Evolutionary conservation across 2,797 vertebrate genomes (phyloP).

Genomic region (Meriones psammophilus): DNA sequence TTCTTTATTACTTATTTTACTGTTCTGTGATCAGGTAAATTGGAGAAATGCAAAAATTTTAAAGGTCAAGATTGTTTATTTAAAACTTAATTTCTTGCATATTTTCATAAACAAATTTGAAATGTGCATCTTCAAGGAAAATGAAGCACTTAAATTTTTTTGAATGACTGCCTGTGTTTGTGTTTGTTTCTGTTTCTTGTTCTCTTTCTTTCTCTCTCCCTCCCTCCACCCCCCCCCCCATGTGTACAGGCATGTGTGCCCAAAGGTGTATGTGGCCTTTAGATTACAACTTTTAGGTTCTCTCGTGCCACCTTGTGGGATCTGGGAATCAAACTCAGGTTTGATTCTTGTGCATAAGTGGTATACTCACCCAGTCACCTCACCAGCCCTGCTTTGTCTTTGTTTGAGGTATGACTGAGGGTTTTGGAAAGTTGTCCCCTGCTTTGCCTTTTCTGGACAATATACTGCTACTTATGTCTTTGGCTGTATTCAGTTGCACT

Average conservation of each 20-base stretch:
- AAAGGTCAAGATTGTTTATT: slow-evolving; percentile 13
- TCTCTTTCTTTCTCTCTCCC: background rate
- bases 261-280: background rate
- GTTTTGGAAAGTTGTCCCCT: background rate
- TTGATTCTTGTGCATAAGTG: background rate
- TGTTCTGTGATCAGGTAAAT: background rate
- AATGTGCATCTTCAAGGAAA: background rate
- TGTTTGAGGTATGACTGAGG: background rate
- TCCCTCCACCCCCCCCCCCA: background rate
- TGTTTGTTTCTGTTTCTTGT: background rate
- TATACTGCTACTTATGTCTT: background rate
- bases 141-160: background rate
- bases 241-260: background rate
- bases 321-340: background rate
- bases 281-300: background rate
- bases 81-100: slow-evolving; percentile 19
- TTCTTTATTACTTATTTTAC: background rate
- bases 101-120: slow-evolving; percentile 27
- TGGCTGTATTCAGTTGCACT: background rate
- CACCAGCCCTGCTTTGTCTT: background rate
- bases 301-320: background rate
- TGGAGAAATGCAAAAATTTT: background rate
- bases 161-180: background rate
- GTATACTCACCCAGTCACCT: background rate
- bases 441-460: background rate